phyloP scores from a whole-genome alignment of 2,113 vertebrate genomes.

The Edolisoma coerulescens region DNA sequence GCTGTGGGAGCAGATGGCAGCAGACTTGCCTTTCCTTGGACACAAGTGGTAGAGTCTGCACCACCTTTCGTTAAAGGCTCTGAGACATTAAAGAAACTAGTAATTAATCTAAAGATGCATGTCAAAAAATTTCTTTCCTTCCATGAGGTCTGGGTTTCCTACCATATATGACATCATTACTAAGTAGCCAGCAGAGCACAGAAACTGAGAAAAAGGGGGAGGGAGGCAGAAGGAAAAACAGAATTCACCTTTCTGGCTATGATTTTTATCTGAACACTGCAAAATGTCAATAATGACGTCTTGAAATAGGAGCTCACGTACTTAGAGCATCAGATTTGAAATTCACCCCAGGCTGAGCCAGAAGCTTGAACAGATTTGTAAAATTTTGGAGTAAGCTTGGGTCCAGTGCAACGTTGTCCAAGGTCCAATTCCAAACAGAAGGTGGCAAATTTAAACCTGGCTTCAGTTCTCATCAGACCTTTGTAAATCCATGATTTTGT shows the following conservation, averaged over 20 bases:
- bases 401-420: neutral
- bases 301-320: neutral
- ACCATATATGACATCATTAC: neutral
- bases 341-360: neutral
- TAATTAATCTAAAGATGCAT: neutral
- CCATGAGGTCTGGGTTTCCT: neutral
- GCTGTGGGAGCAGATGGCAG: constrained; percentile 19
- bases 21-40: neutral
- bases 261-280: neutral
- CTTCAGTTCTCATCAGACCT: neutral
- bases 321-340: neutral
- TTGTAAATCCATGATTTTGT: neutral
- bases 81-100: neutral
- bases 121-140: neutral
- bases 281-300: neutral
- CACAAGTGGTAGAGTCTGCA: neutral
- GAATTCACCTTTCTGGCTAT: neutral
- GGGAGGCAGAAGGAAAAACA: neutral
- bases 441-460: neutral
- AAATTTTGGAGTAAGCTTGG: neutral
- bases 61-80: neutral
- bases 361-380: neutral
- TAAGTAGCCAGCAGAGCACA: neutral
- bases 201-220: neutral
- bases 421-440: neutral